Evolutionary conservation across 1,140 invertebrate species (phyloP).

Genomic region (Drosophila pseudoobscura): DNA sequence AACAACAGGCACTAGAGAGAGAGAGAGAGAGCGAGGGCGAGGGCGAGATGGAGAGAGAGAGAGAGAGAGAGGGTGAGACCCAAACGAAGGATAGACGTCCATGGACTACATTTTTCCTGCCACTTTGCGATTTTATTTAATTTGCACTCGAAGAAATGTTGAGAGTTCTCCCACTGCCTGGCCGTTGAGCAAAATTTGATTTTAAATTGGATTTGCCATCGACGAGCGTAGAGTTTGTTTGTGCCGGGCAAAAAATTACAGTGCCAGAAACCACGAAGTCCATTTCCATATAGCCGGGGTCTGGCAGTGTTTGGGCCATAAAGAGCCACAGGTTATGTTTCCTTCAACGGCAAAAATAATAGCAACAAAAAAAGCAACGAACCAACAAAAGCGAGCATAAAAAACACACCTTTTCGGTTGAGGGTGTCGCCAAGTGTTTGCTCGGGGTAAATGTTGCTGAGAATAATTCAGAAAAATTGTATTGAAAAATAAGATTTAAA

Average conservation of each 20-base stretch:
- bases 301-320: conserved; percentile 47
- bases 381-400: conserved; percentile 12
- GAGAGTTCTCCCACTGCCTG: conserved; percentile 27
- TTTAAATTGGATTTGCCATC: conserved; percentile 74
- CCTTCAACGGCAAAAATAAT: conserved; percentile 23
- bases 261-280: conserved; percentile 59
- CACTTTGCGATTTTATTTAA: conserved; percentile 74
- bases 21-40: background rate
- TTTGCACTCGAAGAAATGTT: conserved; percentile 69
- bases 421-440: conserved; percentile 66
- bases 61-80: background rate
- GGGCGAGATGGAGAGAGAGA: background rate
- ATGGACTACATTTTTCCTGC: conserved; percentile 56
- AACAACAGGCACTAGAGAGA: conserved; percentile 28
- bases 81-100: conserved; percentile 14
- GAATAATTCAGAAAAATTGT: conserved; percentile 34
- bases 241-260: conserved; percentile 8
- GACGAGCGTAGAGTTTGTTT: conserved; percentile 60
- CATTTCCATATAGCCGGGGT: conserved; percentile 43
- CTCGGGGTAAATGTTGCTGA: conserved; percentile 54
- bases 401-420: conserved; percentile 27
- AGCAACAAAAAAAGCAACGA: conserved; percentile 10
- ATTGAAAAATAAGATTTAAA: conserved; percentile 42
- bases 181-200: conserved; percentile 66
- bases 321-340: conserved; percentile 72